A percentile compares a stretch with the other conserved stretches of the same genome.
Evolutionary conservation across 2,113 vertebrate genomes (phyloP).

Genomic region (Pelvicachromis taeniatus): DNA sequence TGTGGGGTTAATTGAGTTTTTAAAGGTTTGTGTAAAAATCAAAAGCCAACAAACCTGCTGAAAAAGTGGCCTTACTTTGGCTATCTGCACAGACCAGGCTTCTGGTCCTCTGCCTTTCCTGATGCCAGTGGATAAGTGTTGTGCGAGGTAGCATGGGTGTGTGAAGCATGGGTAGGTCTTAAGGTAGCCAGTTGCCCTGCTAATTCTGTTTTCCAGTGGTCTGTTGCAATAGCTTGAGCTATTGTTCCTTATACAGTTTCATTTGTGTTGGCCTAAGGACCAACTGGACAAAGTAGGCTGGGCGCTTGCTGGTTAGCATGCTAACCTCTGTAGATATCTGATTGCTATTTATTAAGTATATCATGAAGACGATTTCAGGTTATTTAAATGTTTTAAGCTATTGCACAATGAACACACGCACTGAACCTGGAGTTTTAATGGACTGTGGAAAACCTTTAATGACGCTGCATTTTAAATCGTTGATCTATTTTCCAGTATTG

Average conservation of each 20-base stretch:
- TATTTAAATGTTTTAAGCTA: not conserved
- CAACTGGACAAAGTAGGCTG: not conserved
- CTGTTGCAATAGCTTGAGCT: not conserved
- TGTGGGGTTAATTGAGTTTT: not conserved
- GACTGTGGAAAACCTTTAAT: not conserved
- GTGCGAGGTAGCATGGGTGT: not conserved
- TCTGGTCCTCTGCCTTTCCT: not conserved
- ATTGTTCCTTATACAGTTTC: not conserved
- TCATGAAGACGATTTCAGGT: not conserved
- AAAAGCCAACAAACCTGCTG: not conserved
- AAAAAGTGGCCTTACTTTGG: not conserved
- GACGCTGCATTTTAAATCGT: not conserved
- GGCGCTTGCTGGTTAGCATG: rapidly evolving
- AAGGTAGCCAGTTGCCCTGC: not conserved
- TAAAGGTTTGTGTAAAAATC: not conserved
- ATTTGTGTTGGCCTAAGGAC: not conserved
- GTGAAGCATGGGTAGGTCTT: not conserved
- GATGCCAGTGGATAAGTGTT: not conserved
- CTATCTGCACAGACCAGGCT: rapidly evolving
- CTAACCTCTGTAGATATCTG: not conserved
- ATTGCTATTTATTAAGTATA: not conserved
- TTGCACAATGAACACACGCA: not conserved
- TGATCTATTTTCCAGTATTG: not conserved
- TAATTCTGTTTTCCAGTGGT: not conserved
- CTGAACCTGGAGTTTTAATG: not conserved